Conservation (phyloP, 92 coral and sea anemone species). For the Epizoanthus fatuus region DNA sequence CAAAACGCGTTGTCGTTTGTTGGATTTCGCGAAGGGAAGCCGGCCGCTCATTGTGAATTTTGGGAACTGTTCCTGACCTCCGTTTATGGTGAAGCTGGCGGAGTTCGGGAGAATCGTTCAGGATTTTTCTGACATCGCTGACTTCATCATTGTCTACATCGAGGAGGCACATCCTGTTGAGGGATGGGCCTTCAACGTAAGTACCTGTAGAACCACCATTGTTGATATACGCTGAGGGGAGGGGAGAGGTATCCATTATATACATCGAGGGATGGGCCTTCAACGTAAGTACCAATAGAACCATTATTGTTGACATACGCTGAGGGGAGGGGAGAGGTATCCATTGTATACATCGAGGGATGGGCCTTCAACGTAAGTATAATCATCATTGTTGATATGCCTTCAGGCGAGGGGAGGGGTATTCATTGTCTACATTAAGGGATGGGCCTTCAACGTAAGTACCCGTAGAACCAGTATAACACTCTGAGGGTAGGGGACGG, state of each 20-base stretch:
- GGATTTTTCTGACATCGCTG: slow-evolving; percentile 80
- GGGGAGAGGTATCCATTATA: too few species aligned
- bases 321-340: too few species aligned
- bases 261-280: too few species aligned
- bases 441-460: slow-evolving; percentile 90
- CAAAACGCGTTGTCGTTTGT: slow-evolving; percentile 67
- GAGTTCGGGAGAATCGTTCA: slow-evolving; percentile 79
- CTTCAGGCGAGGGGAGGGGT: too few species aligned
- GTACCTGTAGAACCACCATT: neutral
- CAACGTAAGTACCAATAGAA: neutral
- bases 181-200: slow-evolving; percentile 93
- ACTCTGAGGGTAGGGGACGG: too few species aligned
- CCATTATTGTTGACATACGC: too few species aligned
- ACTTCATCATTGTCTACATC: slow-evolving; percentile 85
- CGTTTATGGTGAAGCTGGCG: slow-evolving; percentile 79
- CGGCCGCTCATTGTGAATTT: slow-evolving; percentile 90
- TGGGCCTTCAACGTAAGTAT: too few species aligned
- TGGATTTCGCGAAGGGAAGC: slow-evolving; percentile 82
- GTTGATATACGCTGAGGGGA: too few species aligned
- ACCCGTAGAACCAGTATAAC: too few species aligned
- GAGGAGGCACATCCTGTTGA: slow-evolving; percentile 95
- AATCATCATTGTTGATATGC: too few species aligned
- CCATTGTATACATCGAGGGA: too few species aligned
- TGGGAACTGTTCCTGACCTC: slow-evolving; percentile 94
- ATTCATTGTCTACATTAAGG: slow-evolving; percentile 79